Conservation (phyloP, 2,888 invertebrate species). For the Osmoderma eremita region DNA sequence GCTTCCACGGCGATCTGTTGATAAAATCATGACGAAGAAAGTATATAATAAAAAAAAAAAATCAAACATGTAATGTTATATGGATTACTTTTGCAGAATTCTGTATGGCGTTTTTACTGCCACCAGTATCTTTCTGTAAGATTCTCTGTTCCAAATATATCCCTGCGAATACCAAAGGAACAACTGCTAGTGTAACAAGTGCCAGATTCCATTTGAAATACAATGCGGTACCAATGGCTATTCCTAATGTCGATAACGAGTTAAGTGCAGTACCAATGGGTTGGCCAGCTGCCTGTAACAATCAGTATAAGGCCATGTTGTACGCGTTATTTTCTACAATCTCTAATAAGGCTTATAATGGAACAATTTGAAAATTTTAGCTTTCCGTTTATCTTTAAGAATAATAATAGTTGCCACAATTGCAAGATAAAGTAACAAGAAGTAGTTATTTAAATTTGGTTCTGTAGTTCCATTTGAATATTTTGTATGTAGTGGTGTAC, state of each 20-base stretch:
- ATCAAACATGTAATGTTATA: background rate
- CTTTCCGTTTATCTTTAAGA: too few relatives aligned
- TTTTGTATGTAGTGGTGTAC: too few relatives aligned
- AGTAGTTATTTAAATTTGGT: too few relatives aligned
- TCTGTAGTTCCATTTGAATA: too few relatives aligned
- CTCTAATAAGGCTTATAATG: too few relatives aligned
- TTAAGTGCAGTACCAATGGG: conserved; percentile 48
- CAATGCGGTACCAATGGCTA: conserved; percentile 47
- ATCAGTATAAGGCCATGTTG: too few relatives aligned
- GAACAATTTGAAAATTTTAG: too few relatives aligned
- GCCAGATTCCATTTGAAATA: conserved; percentile 48
- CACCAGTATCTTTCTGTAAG: conserved; percentile 33
- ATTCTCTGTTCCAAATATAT: conserved; percentile 48
- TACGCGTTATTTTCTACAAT: too few relatives aligned
- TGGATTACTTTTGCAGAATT: conserved; percentile 40
- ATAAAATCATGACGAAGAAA: conserved; percentile 10
- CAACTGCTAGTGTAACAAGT: conserved; percentile 46
- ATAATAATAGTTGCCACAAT: too few relatives aligned
- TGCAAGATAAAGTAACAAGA: too few relatives aligned
- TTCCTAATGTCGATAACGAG: conserved; percentile 45
- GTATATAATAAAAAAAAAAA: background rate
- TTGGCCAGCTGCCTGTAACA: conserved; percentile 48
- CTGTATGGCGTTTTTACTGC: conserved; percentile 29
- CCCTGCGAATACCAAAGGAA: conserved; percentile 47
- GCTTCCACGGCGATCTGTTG: conserved; percentile 75